Base-by-base conservation (phyloP, 1,140 invertebrate genomes). In the Meloidogyne hapla region DNA sequence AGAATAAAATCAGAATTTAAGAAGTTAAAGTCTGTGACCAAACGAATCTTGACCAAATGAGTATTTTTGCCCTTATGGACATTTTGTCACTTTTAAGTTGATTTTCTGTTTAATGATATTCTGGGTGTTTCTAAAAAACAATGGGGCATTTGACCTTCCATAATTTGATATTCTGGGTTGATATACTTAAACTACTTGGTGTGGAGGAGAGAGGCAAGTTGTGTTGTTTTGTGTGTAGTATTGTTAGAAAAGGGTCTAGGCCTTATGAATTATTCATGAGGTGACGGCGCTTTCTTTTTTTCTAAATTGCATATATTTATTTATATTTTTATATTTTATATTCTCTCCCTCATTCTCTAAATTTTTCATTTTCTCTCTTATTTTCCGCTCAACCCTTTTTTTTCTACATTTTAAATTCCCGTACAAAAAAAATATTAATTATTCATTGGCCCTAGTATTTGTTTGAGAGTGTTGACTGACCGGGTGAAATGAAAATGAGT, bases 401-500 rank as follows among this genome's bases (percentile, higher is more conserved):
- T n/a, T 56, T 56, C n/a, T 13, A 45, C 13, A 45, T 56, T 56
- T n/a, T n/a, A 56, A 56, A 56, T 56, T 56, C 48, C 48, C 48
- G 48, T 56, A 15, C 48, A n/a, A 56, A 56, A 56, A 56, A 56
- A 56, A 56, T 56, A 56, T 56, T 56, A 56, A 56, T 56, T 56
- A 56, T 56, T 56, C 48, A 56, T 56, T 56, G 48, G 48, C 18
- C 48, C 48, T 33, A 56, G 48, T 56, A 8, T 56, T 56, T 56
- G 48, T 56, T 33, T 33, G 33, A 33, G 33, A 33, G 33, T 33
- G 33, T 48, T 48, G 48, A 56, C 48, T 56, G 48, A 56, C 48
- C 48, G 48, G 6, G 18, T 56, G 45, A 33, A n/a, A 33, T 48
- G 45, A 18, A 18, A 18, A 18, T 56, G 48, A 56, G 18, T 56